Evolutionary conservation across 1,140 invertebrate genomes (phyloP).

Genomic region (Mamestra configurata): DNA sequence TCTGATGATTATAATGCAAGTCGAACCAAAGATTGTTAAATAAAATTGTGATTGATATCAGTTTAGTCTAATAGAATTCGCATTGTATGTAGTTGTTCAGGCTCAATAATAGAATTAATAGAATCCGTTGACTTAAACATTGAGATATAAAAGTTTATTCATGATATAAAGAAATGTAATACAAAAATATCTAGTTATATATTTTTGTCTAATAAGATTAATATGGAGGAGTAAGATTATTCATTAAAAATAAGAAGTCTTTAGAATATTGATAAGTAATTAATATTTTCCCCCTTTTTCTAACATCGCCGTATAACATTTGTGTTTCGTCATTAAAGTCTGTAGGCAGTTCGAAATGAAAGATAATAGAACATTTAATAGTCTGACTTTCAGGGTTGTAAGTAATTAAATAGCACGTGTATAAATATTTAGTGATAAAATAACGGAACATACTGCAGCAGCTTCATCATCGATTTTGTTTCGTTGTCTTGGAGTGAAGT

Average conservation of each 20-base stretch:
- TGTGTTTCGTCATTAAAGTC: slow-evolving; percentile 37
- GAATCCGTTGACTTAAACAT: slow-evolving; percentile 17
- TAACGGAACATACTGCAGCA: slow-evolving; percentile 15
- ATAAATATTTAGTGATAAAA: slow-evolving; percentile 53
- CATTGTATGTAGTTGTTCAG: slow-evolving; percentile 44
- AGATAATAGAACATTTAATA: slow-evolving; percentile 61
- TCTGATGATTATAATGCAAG: slow-evolving; percentile 12
- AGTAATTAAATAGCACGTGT: slow-evolving; percentile 58
- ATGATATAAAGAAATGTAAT: slow-evolving; percentile 18
- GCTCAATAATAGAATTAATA: slow-evolving; percentile 42
- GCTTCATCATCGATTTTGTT: background rate
- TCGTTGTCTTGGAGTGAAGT: background rate
- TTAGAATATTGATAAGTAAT: slow-evolving; percentile 45
- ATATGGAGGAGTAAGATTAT: slow-evolving; percentile 31
- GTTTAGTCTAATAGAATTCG: slow-evolving; percentile 28
- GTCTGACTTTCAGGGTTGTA: slow-evolving; percentile 69
- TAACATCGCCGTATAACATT: slow-evolving; percentile 36
- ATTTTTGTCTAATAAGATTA: slow-evolving; percentile 51
- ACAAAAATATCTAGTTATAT: slow-evolving; percentile 38
- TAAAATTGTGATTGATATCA: slow-evolving; percentile 40
- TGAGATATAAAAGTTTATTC: slow-evolving; percentile 40
- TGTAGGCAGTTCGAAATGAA: slow-evolving; percentile 53
- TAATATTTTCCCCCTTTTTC: slow-evolving; percentile 18
- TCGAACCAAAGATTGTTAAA: slow-evolving; percentile 29
- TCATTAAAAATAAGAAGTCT: slow-evolving; percentile 30